Conservation (phyloP, 1,140 invertebrate species). For the Papilio polyxenes region DNA sequence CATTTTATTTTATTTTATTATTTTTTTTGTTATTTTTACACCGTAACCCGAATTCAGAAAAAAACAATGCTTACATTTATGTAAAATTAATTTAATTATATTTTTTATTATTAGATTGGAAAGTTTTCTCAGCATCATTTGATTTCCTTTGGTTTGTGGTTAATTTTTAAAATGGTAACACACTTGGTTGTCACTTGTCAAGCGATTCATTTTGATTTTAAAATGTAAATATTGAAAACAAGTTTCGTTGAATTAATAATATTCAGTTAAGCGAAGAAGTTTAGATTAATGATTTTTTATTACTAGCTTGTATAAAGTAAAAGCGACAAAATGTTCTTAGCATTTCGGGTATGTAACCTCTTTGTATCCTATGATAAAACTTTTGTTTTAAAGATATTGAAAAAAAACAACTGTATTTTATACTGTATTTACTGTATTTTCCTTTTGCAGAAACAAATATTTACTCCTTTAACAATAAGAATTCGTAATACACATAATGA, state of each 20-base stretch:
- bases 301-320: neutral
- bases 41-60: neutral
- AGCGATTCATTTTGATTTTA: neutral
- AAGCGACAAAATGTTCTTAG: constrained; percentile 43
- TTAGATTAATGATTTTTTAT: neutral
- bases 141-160: constrained; percentile 9
- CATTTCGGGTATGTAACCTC: constrained; percentile 47
- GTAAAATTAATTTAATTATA: neutral
- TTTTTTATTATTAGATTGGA: too few species aligned
- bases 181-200: constrained; percentile 14
- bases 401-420: too few species aligned
- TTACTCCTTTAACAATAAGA: constrained; percentile 45
- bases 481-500: constrained; percentile 54
- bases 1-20: constrained; percentile 39
- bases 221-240: constrained; percentile 28
- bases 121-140: neutral
- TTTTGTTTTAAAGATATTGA: constrained; percentile 17
- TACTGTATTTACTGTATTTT: constrained; percentile 31
- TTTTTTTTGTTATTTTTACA: constrained; percentile 36
- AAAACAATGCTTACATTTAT: neutral
- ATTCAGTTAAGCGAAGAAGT: neutral
- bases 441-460: constrained; percentile 56
- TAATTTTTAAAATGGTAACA: constrained; percentile 42
- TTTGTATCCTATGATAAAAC: neutral
- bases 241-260: constrained; percentile 6